phyloP scores from a whole-genome alignment of 2,888 invertebrate genomes.

The Aspidiotus rigidus region DNA sequence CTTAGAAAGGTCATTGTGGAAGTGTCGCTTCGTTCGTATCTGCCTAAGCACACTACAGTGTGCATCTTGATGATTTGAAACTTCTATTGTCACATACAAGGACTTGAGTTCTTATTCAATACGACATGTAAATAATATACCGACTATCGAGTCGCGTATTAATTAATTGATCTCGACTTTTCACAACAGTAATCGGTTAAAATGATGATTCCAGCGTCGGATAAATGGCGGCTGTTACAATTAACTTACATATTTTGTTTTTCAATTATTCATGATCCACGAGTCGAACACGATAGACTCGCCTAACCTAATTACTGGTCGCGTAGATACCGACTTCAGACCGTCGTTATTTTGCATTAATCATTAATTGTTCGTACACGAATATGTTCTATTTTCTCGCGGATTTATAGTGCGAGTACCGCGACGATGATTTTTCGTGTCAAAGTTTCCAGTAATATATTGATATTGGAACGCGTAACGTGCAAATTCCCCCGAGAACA shows the following conservation, averaged over 20 bases:
- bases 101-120: neutral
- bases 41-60: neutral
- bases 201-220: conserved; percentile 5
- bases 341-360: neutral
- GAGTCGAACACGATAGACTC: conserved; percentile 9
- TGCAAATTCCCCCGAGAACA: too few relatives aligned
- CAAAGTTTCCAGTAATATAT: too few relatives aligned
- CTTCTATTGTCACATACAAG: conserved; percentile 27
- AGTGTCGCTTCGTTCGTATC: conserved; percentile 10
- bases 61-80: conserved; percentile 5
- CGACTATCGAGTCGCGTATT: neutral
- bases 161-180: conserved; percentile 25
- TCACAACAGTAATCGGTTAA: conserved; percentile 25
- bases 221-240: neutral
- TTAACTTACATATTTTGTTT: conserved; percentile 10
- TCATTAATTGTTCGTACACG: too few relatives aligned
- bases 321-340: neutral
- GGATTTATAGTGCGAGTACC: too few relatives aligned
- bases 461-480: too few relatives aligned
- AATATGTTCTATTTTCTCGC: too few relatives aligned
- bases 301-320: neutral
- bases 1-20: conserved; percentile 10
- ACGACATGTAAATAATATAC: conserved; percentile 11
- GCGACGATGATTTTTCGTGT: too few relatives aligned
- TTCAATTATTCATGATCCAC: conserved; percentile 6